Base-by-base conservation (phyloP, 2,797 vertebrate genomes). In the Nannoperca obscura region DNA sequence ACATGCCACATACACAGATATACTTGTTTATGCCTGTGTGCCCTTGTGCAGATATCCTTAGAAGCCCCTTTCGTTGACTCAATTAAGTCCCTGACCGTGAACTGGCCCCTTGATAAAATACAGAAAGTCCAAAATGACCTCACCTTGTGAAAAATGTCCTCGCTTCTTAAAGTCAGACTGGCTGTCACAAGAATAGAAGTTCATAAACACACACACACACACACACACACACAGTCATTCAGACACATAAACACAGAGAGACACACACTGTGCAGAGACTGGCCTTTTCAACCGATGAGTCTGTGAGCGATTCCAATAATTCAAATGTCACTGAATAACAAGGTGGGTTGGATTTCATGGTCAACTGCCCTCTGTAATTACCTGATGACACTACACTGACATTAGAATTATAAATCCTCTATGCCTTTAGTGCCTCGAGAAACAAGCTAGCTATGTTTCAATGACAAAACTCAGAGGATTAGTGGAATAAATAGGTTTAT, bases 301-400 rank as follows among this genome's bases (percentile, higher is more conserved):
- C 84, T 89, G 76, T 86, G 82, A 91, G 86, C 74, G 54, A 75
- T 84, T 92, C 86, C 84, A 89, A 86, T 89, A 88, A 90, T 89
- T 89, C 79, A 94, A 94, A 94, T 93, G 92, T 93, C 91, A 92
- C 77, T 77, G 81, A 89, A 91, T 88, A 93, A 92, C 88, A 93
- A 92, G 92, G 84, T 91, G 86, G 87, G 83, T 78, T 91, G 87
- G 63, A 88, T 89, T 92, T 89, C 82, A 92, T 78, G 90, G 93
- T 92, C 87, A 92, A 61, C 81, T 85, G 87, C 88, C 68, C 67
- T 66, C 79, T 74, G 78, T 85, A 90, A 90, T 92, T 91, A 90
- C 86, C 78, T 71, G 63, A 78, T 73, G 85, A 84, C 82, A 75
- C 76, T 72, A 74, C 65, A 61, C 7, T 78, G 85, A 81, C 83